These are phyloP conservation scores for Ectemnius continuus DNA, from an alignment of 2,888 invertebrate genomes.

Conservation along the genomic window DNA sequence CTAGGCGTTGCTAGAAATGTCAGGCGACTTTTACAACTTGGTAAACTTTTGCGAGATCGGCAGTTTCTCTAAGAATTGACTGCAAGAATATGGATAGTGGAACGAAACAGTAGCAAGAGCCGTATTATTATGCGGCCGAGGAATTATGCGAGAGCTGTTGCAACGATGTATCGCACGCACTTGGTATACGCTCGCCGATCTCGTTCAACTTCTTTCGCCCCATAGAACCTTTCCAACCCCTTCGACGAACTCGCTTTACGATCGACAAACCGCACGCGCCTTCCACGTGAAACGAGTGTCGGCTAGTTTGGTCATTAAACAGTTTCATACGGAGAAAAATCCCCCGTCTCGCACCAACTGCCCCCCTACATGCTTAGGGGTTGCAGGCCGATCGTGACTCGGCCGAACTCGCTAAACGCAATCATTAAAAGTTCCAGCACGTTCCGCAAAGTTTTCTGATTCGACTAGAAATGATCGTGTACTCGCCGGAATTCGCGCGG, in stretches of 20 bases:
- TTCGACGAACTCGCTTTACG: conserved; percentile 5
- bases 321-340: conserved; percentile 9
- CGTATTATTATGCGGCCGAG: conserved; percentile 42
- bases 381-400: conserved; percentile 29
- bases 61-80: too few relatives aligned
- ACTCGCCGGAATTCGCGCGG: conserved; percentile 23
- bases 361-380: neutral
- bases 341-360: neutral
- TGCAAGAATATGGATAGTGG: too few relatives aligned
- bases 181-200: conserved; percentile 25
- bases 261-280: neutral
- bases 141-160: conserved; percentile 51
- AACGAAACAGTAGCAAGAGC: neutral
- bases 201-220: conserved; percentile 18
- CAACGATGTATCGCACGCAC: conserved; percentile 23
- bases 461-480: too few relatives aligned
- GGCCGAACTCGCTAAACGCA: conserved; percentile 45
- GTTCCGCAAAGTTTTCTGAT: conserved; percentile 42
- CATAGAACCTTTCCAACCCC: conserved; percentile 30
- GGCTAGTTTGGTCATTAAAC: neutral
- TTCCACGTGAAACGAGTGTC: neutral
- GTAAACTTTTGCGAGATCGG: neutral
- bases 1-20: too few relatives aligned
- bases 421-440: conserved; percentile 55
- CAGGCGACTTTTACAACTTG: neutral